Conservation (phyloP, 2,888 invertebrate species). For the Amphipyra tragopoginis region DNA sequence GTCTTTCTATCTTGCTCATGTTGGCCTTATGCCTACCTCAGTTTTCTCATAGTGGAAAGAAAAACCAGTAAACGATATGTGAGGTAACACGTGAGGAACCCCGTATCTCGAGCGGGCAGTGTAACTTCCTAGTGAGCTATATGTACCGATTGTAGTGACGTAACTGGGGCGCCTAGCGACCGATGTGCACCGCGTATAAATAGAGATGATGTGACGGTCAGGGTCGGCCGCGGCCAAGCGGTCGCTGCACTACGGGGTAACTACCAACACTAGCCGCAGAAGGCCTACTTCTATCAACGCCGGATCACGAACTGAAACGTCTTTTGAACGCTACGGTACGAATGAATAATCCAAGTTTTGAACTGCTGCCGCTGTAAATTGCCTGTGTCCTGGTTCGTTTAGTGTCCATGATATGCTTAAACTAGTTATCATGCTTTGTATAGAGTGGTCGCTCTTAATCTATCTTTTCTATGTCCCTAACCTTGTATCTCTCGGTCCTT, state of each 20-base stretch:
- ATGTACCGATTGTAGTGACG: conserved; percentile 27
- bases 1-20: no score
- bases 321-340: neutral
- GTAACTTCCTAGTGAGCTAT: conserved; percentile 28
- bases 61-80: neutral
- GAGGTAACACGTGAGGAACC: neutral
- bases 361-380: no score
- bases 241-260: conserved; percentile 67
- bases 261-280: conserved; percentile 30
- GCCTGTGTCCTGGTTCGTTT: no score
- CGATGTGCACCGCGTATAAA: conserved; percentile 69
- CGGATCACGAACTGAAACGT: neutral
- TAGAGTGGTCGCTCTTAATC: neutral
- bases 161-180: conserved; percentile 56
- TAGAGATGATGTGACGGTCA: conserved; percentile 76
- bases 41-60: no score
- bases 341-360: neutral
- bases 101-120: neutral
- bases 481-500: conserved; percentile 9
- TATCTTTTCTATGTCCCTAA: conserved; percentile 4
- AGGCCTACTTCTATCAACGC: conserved; percentile 15
- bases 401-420: no score
- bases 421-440: neutral
- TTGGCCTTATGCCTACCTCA: no score
- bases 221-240: conserved; percentile 71